Evolutionary conservation across 2,797 vertebrate genomes (phyloP).

Genomic region (Euthynnus affinis): DNA sequence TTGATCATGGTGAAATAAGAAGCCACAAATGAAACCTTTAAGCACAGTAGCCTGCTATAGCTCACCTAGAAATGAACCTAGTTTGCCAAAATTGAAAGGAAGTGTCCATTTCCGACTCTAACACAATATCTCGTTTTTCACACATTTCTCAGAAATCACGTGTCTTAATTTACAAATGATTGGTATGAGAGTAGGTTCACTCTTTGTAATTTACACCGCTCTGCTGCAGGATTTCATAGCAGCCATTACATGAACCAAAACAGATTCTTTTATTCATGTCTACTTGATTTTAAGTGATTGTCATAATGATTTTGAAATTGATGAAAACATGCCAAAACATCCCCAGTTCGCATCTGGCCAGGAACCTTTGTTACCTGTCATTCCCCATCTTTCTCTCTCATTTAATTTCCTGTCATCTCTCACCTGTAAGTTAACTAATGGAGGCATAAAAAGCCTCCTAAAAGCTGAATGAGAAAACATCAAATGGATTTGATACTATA

Average conservation of each 20-base stretch:
- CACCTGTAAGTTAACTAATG: no score
- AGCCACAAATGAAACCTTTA: background rate
- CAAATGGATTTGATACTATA: background rate
- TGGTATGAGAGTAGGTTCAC: background rate
- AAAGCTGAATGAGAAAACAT: background rate
- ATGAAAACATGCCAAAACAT: no score
- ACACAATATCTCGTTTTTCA: background rate
- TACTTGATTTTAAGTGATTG: background rate
- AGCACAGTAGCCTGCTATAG: background rate
- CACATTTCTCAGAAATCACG: background rate
- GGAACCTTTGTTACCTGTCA: no score
- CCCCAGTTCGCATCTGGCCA: no score
- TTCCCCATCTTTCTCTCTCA: no score
- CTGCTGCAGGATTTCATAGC: background rate
- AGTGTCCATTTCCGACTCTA: background rate
- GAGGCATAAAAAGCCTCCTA: no score
- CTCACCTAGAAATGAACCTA: background rate
- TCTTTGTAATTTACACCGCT: background rate
- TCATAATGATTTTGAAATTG: background rate
- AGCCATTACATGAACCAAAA: background rate
- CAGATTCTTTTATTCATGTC: background rate
- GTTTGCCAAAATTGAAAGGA: background rate
- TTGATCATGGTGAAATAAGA: background rate
- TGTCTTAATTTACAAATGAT: background rate
- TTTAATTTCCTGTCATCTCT: no score